Percentiles rank a stretch among this genome's conserved stretches.
These are phyloP conservation scores for Luidia sarsii DNA, from an alignment of 53 echinoderm and acorn worm genomes.

Conservation along the genomic window DNA sequence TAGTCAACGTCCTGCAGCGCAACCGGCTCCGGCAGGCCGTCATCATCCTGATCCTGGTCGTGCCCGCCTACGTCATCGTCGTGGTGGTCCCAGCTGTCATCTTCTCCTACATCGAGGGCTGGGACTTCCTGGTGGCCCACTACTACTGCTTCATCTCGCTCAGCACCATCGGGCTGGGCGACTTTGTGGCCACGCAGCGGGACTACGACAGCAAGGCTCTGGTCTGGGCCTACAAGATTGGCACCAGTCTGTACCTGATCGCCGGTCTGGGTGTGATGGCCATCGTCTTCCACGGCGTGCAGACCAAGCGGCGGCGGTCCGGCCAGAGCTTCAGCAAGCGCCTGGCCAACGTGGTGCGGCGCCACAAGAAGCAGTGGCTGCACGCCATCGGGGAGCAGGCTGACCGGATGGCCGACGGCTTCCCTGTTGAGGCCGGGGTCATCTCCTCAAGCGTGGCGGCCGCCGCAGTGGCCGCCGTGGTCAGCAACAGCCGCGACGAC, in stretches of 20 bases:
- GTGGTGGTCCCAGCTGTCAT: constrained; percentile 61
- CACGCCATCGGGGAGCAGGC: constrained; percentile 28
- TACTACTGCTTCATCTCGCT: constrained; percentile 92
- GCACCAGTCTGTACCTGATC: constrained; percentile 58
- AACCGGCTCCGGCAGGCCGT: constrained; percentile 11
- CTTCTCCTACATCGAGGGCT: constrained; percentile 70
- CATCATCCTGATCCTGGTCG: constrained; percentile 26
- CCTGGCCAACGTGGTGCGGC: constrained; percentile 9
- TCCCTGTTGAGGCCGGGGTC: constrained; percentile 10
- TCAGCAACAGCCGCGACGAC: not conserved
- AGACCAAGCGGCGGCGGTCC: constrained; percentile 7
- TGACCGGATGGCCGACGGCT: not conserved
- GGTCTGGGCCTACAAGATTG: constrained; percentile 56
- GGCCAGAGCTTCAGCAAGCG: not conserved
- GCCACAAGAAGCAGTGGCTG: constrained; percentile 18
- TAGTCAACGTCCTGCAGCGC: constrained; percentile 21
- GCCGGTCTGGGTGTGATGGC: constrained; percentile 63
- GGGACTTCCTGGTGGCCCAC: constrained; percentile 71
- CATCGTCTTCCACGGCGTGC: constrained; percentile 48
- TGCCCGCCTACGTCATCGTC: constrained; percentile 45
- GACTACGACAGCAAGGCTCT: not conserved
- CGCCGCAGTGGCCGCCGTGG: constrained; percentile 13
- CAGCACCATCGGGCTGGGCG: constrained; percentile 97
- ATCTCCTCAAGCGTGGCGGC: constrained; percentile 33
- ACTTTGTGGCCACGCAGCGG: constrained; percentile 62